Evolutionary conservation across 2,797 vertebrate genomes (phyloP), one percentile per base, ranked within the genome.

Genomic region (Mallotus villosus): DNA sequence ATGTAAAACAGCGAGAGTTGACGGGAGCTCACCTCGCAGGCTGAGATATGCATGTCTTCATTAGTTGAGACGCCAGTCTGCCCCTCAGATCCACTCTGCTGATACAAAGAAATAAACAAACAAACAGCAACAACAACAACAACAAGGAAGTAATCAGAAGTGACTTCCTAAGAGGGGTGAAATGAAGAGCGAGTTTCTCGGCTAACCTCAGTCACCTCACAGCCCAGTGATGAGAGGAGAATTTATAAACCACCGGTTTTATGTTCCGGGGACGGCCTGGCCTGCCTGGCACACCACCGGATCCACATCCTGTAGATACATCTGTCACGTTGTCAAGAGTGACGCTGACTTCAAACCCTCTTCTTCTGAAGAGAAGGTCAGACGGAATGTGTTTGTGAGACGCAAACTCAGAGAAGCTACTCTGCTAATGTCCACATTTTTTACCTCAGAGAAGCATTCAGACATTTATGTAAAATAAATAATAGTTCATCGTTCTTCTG

Each of bases 1-100:
- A 72, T 88, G 75, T 74, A 81, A 88, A 88, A 78, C 80, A 84
- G 79, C 61, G 67, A 68, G 8, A 17, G 51, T 73, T 68, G 76
- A 72, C 68, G 62, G 74, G 71, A 58, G 73, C 65, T 57, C 64
- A 63, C 78, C 73, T 80, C 84, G 64, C 46, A 5, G n/a, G 58
- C 72, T 49, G 59, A 24, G 61, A 70, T 21, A 6, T 74, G 81
- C 73, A 11, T 74, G 49, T 80, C 85, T 83, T 83, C 82, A 85
- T 86, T 86, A 82, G 86, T 86, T 74, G 81, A 37, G 55, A 77
- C 68, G 29, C 8, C 14, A 79, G 65, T 63, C 72, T 61, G 70
- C 78, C 76, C 76, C 60, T 63, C 68, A 77, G 85, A 80, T 78
- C 82, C 72, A 63, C 69, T 4, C 71, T 53, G 4, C 37, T 1